A percentile compares a stretch with the other conserved stretches of the same genome.
Evolutionary conservation across 2,797 vertebrate genomes (phyloP).

Genomic region (Carduelis carduelis): DNA sequence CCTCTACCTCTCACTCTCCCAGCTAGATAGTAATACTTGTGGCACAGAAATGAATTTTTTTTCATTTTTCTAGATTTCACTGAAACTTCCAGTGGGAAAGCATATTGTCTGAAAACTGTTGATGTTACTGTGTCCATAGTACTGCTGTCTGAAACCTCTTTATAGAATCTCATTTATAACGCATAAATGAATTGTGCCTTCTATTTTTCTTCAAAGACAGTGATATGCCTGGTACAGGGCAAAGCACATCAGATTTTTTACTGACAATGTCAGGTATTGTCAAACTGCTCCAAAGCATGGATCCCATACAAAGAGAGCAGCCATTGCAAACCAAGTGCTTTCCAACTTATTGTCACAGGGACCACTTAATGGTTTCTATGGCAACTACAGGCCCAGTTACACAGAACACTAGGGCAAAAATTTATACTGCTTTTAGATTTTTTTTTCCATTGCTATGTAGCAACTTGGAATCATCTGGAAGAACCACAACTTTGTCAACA

Average conservation of each 20-base stretch:
- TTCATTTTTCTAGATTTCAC: background rate
- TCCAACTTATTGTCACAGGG: background rate
- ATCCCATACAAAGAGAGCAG: background rate
- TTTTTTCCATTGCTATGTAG: background rate
- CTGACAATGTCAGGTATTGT: background rate
- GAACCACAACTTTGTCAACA: background rate
- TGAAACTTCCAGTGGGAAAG: background rate
- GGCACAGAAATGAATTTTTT: background rate
- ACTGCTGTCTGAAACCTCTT: background rate
- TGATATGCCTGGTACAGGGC: background rate
- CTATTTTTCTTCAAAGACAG: background rate
- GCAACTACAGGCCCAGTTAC: background rate
- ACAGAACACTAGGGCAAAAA: background rate
- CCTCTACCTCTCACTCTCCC: background rate
- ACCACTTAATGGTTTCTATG: constrained; percentile 38
- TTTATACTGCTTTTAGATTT: background rate
- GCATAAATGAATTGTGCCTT: background rate
- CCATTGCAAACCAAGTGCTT: background rate
- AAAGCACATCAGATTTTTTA: background rate
- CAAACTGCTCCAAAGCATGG: background rate
- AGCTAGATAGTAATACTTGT: background rate
- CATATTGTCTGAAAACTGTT: background rate
- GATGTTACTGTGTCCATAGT: background rate
- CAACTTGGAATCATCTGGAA: background rate
- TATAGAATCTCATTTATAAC: background rate